Conservation (phyloP, 1,140 invertebrate genomes). For the Pectinophora gossypiella region DNA sequence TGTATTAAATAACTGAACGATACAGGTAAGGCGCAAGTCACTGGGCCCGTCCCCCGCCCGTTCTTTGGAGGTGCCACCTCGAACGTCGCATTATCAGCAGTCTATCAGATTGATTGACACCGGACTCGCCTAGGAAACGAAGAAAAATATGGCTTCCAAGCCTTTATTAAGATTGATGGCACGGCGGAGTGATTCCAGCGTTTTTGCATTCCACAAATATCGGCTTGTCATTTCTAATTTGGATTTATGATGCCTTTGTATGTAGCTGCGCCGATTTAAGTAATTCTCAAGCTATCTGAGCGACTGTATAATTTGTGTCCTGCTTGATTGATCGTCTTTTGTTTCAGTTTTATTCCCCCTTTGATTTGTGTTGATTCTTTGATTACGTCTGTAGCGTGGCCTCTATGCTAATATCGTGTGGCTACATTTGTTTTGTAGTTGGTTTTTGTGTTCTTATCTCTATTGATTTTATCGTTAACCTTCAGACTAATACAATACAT, state of each 20-base stretch:
- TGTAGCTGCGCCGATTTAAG: not conserved
- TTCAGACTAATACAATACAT: not conserved
- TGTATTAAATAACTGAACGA: not conserved
- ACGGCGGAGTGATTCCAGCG: slow-evolving; percentile 20
- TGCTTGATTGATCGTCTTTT: not conserved
- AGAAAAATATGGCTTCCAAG: slow-evolving; percentile 32
- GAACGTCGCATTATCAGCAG: slow-evolving; percentile 19
- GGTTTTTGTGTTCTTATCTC: no score
- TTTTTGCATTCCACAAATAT: slow-evolving; percentile 30
- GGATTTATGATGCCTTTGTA: slow-evolving; percentile 1
- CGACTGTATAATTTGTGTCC: not conserved
- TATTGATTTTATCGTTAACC: no score
- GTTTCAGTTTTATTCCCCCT: no score
- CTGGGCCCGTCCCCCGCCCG: not conserved
- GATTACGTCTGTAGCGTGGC: no score
- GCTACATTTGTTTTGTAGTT: no score
- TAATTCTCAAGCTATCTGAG: not conserved
- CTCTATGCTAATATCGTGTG: no score
- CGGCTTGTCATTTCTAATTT: slow-evolving; percentile 1
- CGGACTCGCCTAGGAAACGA: slow-evolving; percentile 18
- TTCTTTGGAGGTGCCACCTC: not conserved
- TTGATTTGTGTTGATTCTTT: no score
- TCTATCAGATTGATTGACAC: slow-evolving; percentile 33
- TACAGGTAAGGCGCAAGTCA: not conserved
- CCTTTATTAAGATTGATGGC: slow-evolving; percentile 46